These are phyloP conservation scores for Melanostigma gelatinosum DNA, from an alignment of 2,113 vertebrate genomes.

Conservation along the genomic window DNA sequence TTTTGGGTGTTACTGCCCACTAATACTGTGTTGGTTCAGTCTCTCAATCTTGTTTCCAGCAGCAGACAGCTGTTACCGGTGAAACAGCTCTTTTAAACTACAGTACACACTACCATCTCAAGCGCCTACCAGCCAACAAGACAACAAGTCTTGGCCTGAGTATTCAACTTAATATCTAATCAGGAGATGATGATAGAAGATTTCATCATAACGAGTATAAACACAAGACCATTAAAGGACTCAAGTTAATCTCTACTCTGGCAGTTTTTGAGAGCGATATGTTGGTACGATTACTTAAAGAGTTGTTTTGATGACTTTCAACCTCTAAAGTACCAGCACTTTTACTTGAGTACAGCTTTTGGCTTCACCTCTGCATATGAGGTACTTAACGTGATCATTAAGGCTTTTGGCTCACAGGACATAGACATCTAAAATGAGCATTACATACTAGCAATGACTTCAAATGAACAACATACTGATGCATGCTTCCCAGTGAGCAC, in stretches of 20 bases:
- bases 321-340: neutral
- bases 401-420: conserved; percentile 19
- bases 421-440: conserved; percentile 21
- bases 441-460: conserved; percentile 30
- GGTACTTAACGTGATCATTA: neutral
- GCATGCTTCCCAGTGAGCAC: conserved; percentile 7
- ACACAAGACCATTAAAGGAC: neutral
- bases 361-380: neutral
- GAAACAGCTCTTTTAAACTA: neutral
- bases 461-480: conserved; percentile 46
- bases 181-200: neutral
- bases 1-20: neutral
- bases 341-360: neutral
- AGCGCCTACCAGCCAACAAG: neutral
- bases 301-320: neutral
- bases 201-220: neutral
- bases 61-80: neutral
- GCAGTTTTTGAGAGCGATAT: neutral
- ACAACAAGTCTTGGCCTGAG: neutral
- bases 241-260: no score
- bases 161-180: neutral
- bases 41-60: neutral
- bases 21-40: neutral
- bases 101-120: neutral
- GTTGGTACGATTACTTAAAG: neutral